These are phyloP conservation scores for Buathra laborator DNA, from an alignment of 2,888 invertebrate species.

Conservation along the genomic window DNA sequence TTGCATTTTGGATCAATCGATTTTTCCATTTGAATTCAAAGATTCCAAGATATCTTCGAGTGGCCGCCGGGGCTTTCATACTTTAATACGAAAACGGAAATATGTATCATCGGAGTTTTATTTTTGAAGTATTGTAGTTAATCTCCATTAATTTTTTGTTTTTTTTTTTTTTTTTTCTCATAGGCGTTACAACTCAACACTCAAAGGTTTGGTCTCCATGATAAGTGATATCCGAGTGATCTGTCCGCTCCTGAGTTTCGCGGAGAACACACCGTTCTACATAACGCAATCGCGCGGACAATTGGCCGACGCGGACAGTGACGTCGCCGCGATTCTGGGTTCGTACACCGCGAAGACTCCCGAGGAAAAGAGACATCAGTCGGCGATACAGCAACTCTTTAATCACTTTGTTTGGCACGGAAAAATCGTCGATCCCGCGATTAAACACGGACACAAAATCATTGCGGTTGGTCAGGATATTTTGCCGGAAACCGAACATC, in stretches of 20 bases:
- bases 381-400: slow-evolving; percentile 93
- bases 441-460: slow-evolving; percentile 86
- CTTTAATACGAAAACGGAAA: too few relatives aligned
- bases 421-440: slow-evolving; percentile 88
- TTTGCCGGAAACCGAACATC: slow-evolving; percentile 88
- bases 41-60: not conserved
- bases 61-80: too few relatives aligned
- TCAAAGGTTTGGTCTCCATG: slow-evolving; percentile 89
- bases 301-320: slow-evolving; percentile 89
- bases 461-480: slow-evolving; percentile 91
- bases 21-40: not conserved
- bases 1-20: slow-evolving; percentile 20
- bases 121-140: not conserved
- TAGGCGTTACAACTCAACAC: slow-evolving; percentile 89
- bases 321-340: slow-evolving; percentile 92
- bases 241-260: slow-evolving; percentile 89
- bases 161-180: slow-evolving; percentile 55
- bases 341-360: slow-evolving; percentile 90
- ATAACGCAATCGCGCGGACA: slow-evolving; percentile 88
- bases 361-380: slow-evolving; percentile 91
- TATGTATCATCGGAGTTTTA: not conserved
- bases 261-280: slow-evolving; percentile 89
- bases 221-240: slow-evolving; percentile 92
- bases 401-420: slow-evolving; percentile 93
- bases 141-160: not conserved